Conservation (phyloP, 2,888 invertebrate genomes). For the Philonicus albiceps region DNA sequence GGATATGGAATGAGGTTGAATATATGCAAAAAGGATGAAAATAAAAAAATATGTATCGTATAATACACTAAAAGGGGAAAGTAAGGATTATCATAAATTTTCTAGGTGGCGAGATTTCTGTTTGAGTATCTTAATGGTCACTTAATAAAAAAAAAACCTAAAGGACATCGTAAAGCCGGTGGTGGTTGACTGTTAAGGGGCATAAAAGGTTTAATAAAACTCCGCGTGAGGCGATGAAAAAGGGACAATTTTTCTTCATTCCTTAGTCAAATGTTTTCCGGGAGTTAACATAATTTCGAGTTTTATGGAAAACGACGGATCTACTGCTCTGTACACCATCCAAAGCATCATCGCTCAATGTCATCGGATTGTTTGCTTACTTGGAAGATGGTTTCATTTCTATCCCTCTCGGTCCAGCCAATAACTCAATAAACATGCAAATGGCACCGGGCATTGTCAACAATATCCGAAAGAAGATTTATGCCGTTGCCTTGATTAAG, state of each 20-base stretch:
- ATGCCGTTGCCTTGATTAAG: constrained; percentile 26
- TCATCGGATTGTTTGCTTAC: constrained; percentile 19
- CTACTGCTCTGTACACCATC: neutral
- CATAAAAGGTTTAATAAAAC: constrained; percentile 3
- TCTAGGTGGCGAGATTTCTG: neutral
- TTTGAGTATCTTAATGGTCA: constrained; percentile 30
- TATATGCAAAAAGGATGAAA: neutral
- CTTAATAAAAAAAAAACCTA: constrained; percentile 14
- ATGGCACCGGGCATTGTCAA: constrained; percentile 16
- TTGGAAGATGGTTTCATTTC: neutral
- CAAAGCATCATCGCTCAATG: constrained; percentile 4
- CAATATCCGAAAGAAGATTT: constrained; percentile 3
- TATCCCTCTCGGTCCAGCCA: neutral
- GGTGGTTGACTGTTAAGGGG: neutral
- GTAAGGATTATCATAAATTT: constrained; percentile 33
- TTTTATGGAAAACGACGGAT: neutral
- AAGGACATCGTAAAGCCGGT: constrained; percentile 4
- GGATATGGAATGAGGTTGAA: neutral
- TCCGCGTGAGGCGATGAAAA: constrained; percentile 1
- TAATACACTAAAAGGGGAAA: neutral
- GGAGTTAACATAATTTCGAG: neutral
- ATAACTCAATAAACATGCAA: constrained; percentile 39
- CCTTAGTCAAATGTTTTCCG: neutral
- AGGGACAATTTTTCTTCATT: neutral
- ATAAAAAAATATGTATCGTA: neutral